Base-by-base conservation (phyloP, 2,113 vertebrate genomes). In the Peromyscus maniculatus region DNA sequence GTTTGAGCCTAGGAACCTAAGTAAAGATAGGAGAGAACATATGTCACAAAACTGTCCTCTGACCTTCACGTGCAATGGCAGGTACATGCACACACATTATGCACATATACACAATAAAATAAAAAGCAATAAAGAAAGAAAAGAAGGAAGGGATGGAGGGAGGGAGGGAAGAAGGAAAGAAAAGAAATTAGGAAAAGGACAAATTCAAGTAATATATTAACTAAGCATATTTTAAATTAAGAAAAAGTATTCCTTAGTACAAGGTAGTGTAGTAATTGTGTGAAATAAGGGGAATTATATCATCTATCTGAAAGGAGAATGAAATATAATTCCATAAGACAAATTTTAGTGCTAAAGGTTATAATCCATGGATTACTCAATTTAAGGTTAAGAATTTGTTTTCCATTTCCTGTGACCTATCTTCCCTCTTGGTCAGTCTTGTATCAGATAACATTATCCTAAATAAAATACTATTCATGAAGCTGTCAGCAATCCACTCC, bases 191-290 rank as follows among this genome's bases (percentile, higher is more conserved):
- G 26, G 24, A 19, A 67, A 96, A 87, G n/a, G 49, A 90, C 66
- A 78, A 83, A 64, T 33, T 89, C 7, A 89, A 87, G 24, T 79
- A 91, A 31, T 62, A 80, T 95, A 93, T 93, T 22, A 67, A 49
- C 74, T 64, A 71, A 31, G 74, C 49, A 91, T 57, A 19, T 80
- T 75, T 80, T 88, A 87, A 90, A 84, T 94, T 90, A 72, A 89
- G 17, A 96, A 90, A 6, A 28, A 3, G 31, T 86, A 75, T 72
- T 88, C 10, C 16, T 87, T 15, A 77, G 36, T 62, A 17, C 16
- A 52, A 7, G 3, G 62, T 93, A 55, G 19, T 57, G 71, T 7
- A 91, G 71, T 59, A 64, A 89, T n/a, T 72, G 1, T 87, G 39
- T 84, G 39, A 83, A 95, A 36, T 36, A 19, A 16, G 12, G 57